These are phyloP conservation scores for Zaprionus africanus DNA, from an alignment of 1,140 invertebrate genomes.

Conservation along the genomic window DNA sequence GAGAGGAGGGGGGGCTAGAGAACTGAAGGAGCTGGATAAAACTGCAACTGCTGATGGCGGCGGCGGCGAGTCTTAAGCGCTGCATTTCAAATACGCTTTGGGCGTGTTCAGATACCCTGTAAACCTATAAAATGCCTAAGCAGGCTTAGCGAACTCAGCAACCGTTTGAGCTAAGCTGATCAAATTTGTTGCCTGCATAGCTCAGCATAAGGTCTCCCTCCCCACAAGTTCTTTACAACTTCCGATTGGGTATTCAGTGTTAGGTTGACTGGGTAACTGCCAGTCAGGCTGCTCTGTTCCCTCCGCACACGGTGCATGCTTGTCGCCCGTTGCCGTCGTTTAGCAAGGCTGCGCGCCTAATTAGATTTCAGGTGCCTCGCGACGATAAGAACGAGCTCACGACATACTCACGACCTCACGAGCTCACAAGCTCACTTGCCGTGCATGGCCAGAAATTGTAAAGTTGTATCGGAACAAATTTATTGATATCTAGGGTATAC, in stretches of 20 bases:
- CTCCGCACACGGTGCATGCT: background rate
- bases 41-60: slow-evolving; percentile 16
- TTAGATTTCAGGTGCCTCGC: slow-evolving; percentile 33
- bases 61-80: slow-evolving; percentile 48
- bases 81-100: slow-evolving; percentile 61
- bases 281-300: background rate
- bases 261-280: background rate
- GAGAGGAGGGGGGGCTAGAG: background rate
- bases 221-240: background rate
- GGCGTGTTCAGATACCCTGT: slow-evolving; percentile 27
- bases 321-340: slow-evolving; percentile 39
- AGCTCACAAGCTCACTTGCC: background rate
- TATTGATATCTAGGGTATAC: slow-evolving; percentile 18
- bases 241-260: background rate
- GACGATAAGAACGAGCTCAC: background rate
- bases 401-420: background rate
- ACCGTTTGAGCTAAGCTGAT: background rate
- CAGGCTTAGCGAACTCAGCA: background rate
- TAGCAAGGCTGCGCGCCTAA: slow-evolving; percentile 51
- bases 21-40: background rate
- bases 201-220: background rate
- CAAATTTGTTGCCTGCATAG: slow-evolving; percentile 39
- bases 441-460: background rate
- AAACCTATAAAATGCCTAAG: background rate
- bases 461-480: slow-evolving; percentile 8